Base-by-base conservation (phyloP, 2,797 vertebrate genomes). In the Mormyrops boulengeri region DNA sequence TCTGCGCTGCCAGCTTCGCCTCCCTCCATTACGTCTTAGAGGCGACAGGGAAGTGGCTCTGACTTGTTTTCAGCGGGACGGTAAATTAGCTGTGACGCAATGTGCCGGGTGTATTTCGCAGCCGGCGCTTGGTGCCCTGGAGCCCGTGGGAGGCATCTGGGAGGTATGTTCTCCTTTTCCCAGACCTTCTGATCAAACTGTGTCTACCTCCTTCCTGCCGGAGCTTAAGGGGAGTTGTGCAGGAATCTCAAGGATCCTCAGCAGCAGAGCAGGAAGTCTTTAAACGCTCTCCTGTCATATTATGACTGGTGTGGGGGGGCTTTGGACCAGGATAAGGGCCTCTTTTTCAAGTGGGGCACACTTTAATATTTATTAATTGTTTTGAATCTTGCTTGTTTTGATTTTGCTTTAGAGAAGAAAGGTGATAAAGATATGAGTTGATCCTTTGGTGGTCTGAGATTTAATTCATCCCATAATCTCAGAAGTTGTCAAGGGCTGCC, bases 351-450 rank as follows among this genome's bases (percentile, higher is more conserved):
- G 49, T 87, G 57, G 55, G 60, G 50, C 57, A 22, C 47, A 55
- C 86, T 73, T 89, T 55, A 53, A 87, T 73, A 73, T 87, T 34
- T 89, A 41, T 55, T 55, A 49, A 73, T 87, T 89, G 69, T 30
- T 60, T 89, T 22, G 19, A 19, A 90, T 89, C 80, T 41, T 30
- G 8, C 30, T 89, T 91, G 87, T 88, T 88, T 90, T 91, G 62
- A 9, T 53, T 90, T 88, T 82, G 84, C 80, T 53, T 69, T 88
- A 62, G 53, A 90, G 89, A n/a, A 44, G 17, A n/a, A 50, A 87
- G 53, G n/a, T 60, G 26, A 89, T 90, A 47, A 88, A 85, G 90
- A 93, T 93, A 86, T 92, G 89, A 91, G 88, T 85, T 93, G 80
- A 92, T 92, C 90, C 86, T 85, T 60, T 73, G 85, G 84, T 52